A percentile compares a stretch with the other conserved stretches of the same genome.
Evolutionary conservation across 2,113 vertebrate genomes (phyloP).

Genomic region (Montifringilla adamsi): DNA sequence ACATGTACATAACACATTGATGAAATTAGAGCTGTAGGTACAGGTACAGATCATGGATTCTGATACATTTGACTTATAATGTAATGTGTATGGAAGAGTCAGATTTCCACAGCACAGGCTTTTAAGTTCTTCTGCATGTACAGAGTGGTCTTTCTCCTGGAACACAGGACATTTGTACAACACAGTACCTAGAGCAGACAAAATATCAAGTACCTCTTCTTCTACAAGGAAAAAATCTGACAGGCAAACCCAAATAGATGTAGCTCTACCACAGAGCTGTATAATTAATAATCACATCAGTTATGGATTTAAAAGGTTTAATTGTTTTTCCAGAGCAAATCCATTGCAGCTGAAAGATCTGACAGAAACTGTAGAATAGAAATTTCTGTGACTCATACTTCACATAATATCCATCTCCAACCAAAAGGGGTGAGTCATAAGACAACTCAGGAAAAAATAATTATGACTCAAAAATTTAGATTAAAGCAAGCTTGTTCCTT

Average conservation of each 20-base stretch:
- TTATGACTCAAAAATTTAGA: neutral
- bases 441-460: neutral
- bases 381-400: neutral
- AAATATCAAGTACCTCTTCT: neutral
- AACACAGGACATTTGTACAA: neutral
- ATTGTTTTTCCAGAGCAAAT: neutral
- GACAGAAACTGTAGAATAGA: neutral
- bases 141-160: neutral
- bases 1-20: neutral
- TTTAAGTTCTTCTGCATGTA: neutral
- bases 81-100: neutral
- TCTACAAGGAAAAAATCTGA: neutral
- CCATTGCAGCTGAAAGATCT: neutral
- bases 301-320: neutral
- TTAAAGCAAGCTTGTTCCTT: neutral
- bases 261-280: neutral
- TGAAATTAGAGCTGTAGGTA: neutral
- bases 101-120: neutral
- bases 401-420: neutral
- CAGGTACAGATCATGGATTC: neutral
- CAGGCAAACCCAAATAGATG: neutral
- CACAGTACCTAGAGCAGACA: neutral
- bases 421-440: neutral
- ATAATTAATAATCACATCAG: neutral
- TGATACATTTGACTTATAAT: neutral